phyloP scores from a whole-genome alignment of 2,888 invertebrate species.

The Rhorus exstirpatorius region DNA sequence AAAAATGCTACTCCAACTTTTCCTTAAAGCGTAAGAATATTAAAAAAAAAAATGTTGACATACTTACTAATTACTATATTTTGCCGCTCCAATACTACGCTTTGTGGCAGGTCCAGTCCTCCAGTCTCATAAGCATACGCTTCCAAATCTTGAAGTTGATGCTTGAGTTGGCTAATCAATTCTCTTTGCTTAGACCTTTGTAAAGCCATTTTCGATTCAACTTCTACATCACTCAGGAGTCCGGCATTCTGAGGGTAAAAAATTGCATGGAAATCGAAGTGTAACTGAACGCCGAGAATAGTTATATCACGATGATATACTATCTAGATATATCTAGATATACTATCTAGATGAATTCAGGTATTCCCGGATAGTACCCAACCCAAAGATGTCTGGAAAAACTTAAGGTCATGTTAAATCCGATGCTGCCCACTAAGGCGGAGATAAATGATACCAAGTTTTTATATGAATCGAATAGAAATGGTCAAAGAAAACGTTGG shows the following conservation, averaged over 20 bases:
- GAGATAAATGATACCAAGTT: no score
- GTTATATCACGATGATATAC: no score
- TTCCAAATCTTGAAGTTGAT: conserved; percentile 96
- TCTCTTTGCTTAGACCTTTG: conserved; percentile 92
- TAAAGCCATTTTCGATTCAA: conserved; percentile 88
- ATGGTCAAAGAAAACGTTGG: no score
- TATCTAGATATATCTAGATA: no score
- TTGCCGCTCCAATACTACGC: conserved; percentile 94
- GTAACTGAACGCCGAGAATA: no score
- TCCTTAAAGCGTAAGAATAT: background rate
- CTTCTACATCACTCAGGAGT: conserved; percentile 83
- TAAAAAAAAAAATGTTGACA: background rate
- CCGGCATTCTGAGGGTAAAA: conserved; percentile 73
- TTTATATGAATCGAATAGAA: no score
- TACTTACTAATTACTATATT: conserved; percentile 91
- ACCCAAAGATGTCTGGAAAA: no score
- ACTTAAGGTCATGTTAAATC: no score
- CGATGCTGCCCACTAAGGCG: no score
- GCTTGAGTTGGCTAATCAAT: conserved; percentile 95
- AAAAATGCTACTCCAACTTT: no score
- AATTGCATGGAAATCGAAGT: background rate
- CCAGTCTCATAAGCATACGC: conserved; percentile 96
- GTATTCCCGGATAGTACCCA: no score
- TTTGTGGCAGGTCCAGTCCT: conserved; percentile 91
- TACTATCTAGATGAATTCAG: no score